Percentiles rank a stretch among this genome's conserved stretches.
These are phyloP conservation scores for Agelastica alni DNA, from an alignment of 2,888 invertebrate genomes.

Conservation along the genomic window DNA sequence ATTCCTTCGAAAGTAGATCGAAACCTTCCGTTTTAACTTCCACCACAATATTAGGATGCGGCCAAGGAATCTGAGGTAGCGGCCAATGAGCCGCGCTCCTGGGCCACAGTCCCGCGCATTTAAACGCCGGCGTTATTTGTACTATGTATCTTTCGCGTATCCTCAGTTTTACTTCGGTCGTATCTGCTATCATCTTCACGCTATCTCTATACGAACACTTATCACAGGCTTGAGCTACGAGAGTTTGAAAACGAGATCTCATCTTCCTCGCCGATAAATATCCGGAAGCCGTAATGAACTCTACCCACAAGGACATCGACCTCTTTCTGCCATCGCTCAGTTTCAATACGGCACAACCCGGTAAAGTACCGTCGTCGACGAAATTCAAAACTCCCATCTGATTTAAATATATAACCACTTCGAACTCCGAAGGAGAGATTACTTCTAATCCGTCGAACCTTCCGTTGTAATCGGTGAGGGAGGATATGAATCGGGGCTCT, in stretches of 20 bases:
- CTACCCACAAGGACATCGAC: constrained; percentile 90
- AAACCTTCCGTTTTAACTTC: constrained; percentile 85
- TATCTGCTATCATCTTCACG: constrained; percentile 82
- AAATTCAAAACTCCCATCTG: constrained; percentile 91
- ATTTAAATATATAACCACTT: constrained; percentile 81
- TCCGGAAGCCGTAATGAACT: constrained; percentile 86
- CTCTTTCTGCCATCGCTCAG: constrained; percentile 83
- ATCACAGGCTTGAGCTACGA: constrained; percentile 77
- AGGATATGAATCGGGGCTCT: constrained; percentile 81
- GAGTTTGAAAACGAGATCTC: constrained; percentile 79
- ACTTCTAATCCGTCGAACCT: constrained; percentile 79
- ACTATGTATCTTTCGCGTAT: constrained; percentile 78
- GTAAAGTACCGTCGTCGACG: constrained; percentile 81
- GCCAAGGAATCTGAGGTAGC: constrained; percentile 78
- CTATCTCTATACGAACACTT: constrained; percentile 78
- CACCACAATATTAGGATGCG: constrained; percentile 74
- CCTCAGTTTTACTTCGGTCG: constrained; percentile 77
- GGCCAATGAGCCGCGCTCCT: constrained; percentile 83
- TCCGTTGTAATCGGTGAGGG: constrained; percentile 74
- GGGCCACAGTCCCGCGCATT: constrained; percentile 84
- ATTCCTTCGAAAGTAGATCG: constrained; percentile 77
- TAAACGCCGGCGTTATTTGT: constrained; percentile 83
- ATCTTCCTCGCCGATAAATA: constrained; percentile 84
- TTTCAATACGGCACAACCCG: constrained; percentile 83
- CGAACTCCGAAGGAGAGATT: constrained; percentile 77